Conservation (phyloP, 2,113 vertebrate species). For the Cottus gobio region DNA sequence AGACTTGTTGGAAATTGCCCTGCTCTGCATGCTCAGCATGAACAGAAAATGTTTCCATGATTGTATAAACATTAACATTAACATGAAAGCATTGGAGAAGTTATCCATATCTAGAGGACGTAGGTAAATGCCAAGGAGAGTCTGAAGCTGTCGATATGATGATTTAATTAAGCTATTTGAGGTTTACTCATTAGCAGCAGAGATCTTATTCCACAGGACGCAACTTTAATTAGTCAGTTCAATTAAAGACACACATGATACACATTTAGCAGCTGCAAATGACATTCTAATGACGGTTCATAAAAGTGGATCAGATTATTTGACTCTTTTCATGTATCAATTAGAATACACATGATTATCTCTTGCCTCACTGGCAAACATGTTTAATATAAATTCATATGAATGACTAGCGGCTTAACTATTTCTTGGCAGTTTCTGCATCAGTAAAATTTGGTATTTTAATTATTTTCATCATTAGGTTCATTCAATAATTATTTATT, state of each 20-base stretch:
- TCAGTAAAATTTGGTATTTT: conserved; percentile 7
- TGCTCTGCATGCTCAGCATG: conserved; percentile 31
- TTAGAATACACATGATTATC: conserved; percentile 62
- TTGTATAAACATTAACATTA: conserved; percentile 37
- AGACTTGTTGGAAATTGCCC: conserved; percentile 15
- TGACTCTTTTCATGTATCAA: conserved; percentile 69
- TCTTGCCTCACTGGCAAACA: conserved; percentile 47
- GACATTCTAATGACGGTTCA: conserved; percentile 71
- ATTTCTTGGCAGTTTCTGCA: not conserved
- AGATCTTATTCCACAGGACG: conserved; percentile 77
- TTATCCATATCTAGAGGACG: conserved; percentile 31
- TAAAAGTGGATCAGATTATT: conserved; percentile 71
- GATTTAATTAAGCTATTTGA: conserved; percentile 79
- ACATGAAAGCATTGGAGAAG: conserved; percentile 42
- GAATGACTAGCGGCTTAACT: not conserved
- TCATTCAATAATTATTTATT: not conserved
- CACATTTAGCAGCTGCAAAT: conserved; percentile 71
- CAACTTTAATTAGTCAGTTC: conserved; percentile 80
- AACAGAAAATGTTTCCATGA: conserved; percentile 35
- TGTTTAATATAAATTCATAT: conserved; percentile 19
- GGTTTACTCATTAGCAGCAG: conserved; percentile 75
- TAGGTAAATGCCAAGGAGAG: conserved; percentile 65
- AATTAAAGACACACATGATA: conserved; percentile 78
- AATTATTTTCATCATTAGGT: not conserved
- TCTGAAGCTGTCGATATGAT: conserved; percentile 45